Conservation (phyloP, 2,888 invertebrate species). For the Beris morrisii region DNA sequence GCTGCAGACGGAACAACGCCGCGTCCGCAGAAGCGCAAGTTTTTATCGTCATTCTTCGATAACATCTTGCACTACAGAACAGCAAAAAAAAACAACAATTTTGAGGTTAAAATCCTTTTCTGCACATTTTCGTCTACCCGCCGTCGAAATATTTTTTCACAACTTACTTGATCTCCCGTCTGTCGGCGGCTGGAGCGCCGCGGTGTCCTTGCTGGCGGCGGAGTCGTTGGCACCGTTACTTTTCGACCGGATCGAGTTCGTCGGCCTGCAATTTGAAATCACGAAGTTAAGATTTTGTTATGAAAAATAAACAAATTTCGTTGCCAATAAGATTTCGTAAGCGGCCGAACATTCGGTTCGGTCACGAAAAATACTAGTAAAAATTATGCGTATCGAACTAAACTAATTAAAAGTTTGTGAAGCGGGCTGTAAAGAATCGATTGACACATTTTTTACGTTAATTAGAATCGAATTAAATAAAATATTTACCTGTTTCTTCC, state of each 20-base stretch:
- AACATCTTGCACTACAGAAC: slow-evolving; percentile 10
- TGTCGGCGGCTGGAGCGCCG: slow-evolving; percentile 49
- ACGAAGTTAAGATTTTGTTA: background rate
- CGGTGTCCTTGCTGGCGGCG: slow-evolving; percentile 46
- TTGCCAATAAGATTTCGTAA: too few relatives aligned
- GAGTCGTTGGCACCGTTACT: slow-evolving; percentile 48
- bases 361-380: too few relatives aligned
- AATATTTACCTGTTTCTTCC: slow-evolving; percentile 49
- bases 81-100: background rate
- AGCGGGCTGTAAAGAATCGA: too few relatives aligned
- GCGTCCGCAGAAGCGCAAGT: slow-evolving; percentile 50
- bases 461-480: too few relatives aligned
- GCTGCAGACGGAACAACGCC: slow-evolving; percentile 59
- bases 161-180: slow-evolving; percentile 52
- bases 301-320: too few relatives aligned
- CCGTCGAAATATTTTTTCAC: slow-evolving; percentile 32
- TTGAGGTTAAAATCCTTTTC: slow-evolving; percentile 23
- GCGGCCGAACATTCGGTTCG: too few relatives aligned
- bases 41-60: slow-evolving; percentile 45
- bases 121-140: slow-evolving; percentile 40
- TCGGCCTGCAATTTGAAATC: slow-evolving; percentile 53
- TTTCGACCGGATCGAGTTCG: slow-evolving; percentile 63
- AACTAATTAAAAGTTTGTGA: background rate
- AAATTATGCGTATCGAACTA: too few relatives aligned
- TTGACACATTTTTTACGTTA: too few relatives aligned